phyloP scores from a whole-genome alignment of 2,113 vertebrate genomes.

The Artemisiospiza belli region DNA sequence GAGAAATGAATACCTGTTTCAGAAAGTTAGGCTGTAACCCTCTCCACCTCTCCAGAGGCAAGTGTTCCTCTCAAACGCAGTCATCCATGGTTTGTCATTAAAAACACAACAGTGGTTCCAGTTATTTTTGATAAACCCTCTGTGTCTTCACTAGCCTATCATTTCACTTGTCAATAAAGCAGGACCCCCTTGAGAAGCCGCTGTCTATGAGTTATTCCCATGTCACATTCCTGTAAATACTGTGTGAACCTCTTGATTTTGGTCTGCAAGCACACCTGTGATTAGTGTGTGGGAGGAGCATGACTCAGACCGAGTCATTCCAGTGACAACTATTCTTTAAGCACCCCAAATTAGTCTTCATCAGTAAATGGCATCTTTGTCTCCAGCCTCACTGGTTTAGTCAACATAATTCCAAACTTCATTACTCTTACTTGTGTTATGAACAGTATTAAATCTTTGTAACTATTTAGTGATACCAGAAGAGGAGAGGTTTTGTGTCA shows the following conservation, averaged over 20 bases:
- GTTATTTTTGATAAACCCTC: neutral
- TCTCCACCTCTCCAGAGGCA: neutral
- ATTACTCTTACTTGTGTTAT: neutral
- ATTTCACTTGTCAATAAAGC: neutral
- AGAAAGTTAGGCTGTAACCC: neutral
- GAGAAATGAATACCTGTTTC: neutral
- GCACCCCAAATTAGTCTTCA: conserved; percentile 19
- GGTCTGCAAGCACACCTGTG: neutral
- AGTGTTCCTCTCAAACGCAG: neutral
- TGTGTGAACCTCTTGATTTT: neutral
- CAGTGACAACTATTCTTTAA: conserved; percentile 26
- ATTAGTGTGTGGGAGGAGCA: neutral
- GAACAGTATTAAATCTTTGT: neutral
- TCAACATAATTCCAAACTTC: neutral
- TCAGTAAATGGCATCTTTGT: neutral
- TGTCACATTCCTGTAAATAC: neutral
- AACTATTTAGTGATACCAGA: neutral
- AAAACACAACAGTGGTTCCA: neutral
- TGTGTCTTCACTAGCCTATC: neutral
- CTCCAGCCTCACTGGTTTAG: neutral
- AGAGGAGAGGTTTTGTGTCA: neutral
- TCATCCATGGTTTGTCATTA: neutral
- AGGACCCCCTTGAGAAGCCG: neutral
- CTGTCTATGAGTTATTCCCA: neutral
- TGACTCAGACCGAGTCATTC: conserved; percentile 34